These are phyloP conservation scores for Achatina immaculata DNA, from an alignment of 1,140 invertebrate genomes.

Conservation along the genomic window DNA sequence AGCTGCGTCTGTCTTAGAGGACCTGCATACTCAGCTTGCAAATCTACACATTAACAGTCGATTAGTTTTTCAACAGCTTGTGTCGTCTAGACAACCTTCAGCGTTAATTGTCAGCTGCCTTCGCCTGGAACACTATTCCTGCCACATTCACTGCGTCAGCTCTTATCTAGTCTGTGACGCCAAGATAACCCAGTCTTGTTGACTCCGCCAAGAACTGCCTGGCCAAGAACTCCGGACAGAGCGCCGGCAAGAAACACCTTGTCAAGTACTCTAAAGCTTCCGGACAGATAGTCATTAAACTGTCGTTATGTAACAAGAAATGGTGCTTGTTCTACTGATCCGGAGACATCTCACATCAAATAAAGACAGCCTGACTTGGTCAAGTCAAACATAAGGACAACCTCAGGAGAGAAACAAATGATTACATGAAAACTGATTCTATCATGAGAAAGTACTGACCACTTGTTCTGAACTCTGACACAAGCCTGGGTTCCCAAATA, in stretches of 20 bases:
- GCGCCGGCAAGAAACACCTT: background rate
- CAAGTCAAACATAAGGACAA: too few species aligned
- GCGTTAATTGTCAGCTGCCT: conserved; percentile 13
- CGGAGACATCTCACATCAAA: too few species aligned
- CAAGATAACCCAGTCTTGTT: background rate
- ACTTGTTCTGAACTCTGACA: too few species aligned
- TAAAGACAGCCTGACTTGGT: too few species aligned
- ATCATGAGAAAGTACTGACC: too few species aligned
- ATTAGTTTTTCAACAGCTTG: conserved; percentile 10
- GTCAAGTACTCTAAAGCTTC: background rate
- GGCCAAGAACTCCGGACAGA: background rate
- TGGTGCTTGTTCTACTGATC: too few species aligned
- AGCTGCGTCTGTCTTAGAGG: background rate
- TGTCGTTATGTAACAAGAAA: background rate
- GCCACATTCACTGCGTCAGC: background rate
- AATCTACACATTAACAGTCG: conserved; percentile 25
- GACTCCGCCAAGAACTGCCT: background rate
- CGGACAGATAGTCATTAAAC: background rate
- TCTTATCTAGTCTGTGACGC: background rate
- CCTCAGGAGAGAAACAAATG: too few species aligned
- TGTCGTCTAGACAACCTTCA: background rate
- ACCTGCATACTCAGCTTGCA: background rate
- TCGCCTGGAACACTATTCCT: background rate
- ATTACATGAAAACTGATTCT: too few species aligned
- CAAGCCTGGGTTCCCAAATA: too few species aligned